A percentile compares a stretch with the other conserved stretches of the same genome.
Conservation (phyloP, 1,140 invertebrate species). For the Achroia grisella region DNA sequence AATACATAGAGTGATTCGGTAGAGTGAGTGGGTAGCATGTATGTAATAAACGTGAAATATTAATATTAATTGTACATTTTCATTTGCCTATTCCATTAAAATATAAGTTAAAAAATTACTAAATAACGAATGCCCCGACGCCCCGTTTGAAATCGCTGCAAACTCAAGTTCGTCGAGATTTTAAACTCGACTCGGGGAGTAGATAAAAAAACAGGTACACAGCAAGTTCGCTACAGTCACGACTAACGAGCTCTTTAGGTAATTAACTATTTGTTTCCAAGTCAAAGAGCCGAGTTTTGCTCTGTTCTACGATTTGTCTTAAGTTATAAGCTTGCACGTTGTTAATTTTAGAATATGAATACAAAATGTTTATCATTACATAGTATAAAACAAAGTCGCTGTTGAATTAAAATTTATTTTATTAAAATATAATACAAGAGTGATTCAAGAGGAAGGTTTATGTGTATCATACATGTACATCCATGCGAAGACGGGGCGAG, state of each 20-base stretch:
- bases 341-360: not conserved
- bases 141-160: conserved; percentile 1
- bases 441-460: no score
- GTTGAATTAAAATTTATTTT: no score
- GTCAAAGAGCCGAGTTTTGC: conserved; percentile 37
- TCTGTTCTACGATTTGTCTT: conserved; percentile 3
- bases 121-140: not conserved
- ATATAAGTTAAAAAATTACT: not conserved
- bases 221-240: conserved; percentile 37
- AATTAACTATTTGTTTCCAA: conserved; percentile 61
- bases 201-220: conserved; percentile 20
- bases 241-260: conserved; percentile 49
- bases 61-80: not conserved
- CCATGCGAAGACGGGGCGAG: no score
- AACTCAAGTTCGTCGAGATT: not conserved
- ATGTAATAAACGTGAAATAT: no score
- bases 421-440: no score
- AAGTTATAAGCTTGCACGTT: not conserved
- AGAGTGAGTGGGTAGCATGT: no score
- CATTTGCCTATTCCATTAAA: not conserved
- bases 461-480: no score
- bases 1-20: no score
- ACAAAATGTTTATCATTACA: no score
- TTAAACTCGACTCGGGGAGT: not conserved
- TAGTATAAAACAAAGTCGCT: no score